phyloP scores from a whole-genome alignment of 2,797 vertebrate species.

The Enteromius paludinosus region DNA sequence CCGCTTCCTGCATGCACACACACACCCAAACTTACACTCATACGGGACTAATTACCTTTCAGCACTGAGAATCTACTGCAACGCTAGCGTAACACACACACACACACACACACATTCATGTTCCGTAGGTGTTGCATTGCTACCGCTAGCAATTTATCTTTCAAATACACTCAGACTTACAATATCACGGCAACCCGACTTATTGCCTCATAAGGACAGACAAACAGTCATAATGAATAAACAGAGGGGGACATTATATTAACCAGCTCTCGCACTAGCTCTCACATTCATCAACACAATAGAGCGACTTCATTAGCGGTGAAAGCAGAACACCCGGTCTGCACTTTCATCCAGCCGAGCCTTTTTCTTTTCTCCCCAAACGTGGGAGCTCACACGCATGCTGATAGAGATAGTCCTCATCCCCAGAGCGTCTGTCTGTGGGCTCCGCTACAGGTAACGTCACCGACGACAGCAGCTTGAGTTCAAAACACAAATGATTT shows the following conservation, averaged over 20 bases:
- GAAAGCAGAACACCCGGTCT: neutral
- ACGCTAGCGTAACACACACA: slow-evolving; percentile 51
- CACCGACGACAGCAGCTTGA: slow-evolving; percentile 67
- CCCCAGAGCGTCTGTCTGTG: slow-evolving; percentile 65
- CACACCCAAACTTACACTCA: slow-evolving; percentile 30
- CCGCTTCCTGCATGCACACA: slow-evolving; percentile 26
- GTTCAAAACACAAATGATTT: slow-evolving; percentile 72
- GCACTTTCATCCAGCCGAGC: neutral
- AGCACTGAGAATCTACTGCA: slow-evolving; percentile 43
- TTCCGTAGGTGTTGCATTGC: slow-evolving; percentile 23
- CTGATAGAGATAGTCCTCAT: slow-evolving; percentile 53
- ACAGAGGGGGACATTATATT: slow-evolving; percentile 27
- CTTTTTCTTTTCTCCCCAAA: neutral
- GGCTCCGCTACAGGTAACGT: slow-evolving; percentile 77
- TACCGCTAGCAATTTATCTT: slow-evolving; percentile 24
- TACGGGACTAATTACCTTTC: slow-evolving; percentile 77
- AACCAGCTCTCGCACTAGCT: slow-evolving; percentile 11
- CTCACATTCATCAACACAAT: slow-evolving; percentile 51
- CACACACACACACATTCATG: slow-evolving; percentile 43
- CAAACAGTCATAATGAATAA: slow-evolving; percentile 42
- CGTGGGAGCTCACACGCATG: slow-evolving; percentile 8
- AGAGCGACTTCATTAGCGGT: slow-evolving; percentile 30
- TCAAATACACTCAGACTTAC: slow-evolving; percentile 18
- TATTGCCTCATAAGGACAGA: slow-evolving; percentile 47
- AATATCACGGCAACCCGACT: slow-evolving; percentile 51